Conservation (phyloP, 2,888 invertebrate genomes). For the Volucella zonaria region DNA sequence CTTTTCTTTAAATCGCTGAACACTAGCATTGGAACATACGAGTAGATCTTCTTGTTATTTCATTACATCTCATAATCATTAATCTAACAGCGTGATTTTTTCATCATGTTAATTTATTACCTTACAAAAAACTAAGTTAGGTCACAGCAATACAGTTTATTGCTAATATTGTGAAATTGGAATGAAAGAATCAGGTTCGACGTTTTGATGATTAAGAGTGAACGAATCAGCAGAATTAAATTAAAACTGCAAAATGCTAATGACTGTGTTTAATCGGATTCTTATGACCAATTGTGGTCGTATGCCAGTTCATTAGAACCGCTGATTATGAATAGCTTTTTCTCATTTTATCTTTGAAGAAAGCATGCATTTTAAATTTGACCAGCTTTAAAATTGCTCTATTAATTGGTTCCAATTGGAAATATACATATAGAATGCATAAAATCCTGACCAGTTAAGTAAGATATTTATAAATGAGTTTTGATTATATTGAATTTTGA, state of each 20-base stretch:
- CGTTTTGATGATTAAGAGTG: no score
- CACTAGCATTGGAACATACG: not conserved
- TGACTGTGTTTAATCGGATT: conserved; percentile 7
- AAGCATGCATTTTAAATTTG: no score
- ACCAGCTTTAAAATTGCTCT: not conserved
- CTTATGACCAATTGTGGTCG: conserved; percentile 2
- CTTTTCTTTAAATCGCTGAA: not conserved
- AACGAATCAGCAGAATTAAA: not conserved
- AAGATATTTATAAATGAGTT: no score
- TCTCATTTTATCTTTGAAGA: not conserved
- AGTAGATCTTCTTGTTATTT: conserved; percentile 1
- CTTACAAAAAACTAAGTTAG: not conserved
- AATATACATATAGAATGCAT: not conserved
- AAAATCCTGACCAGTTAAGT: no score
- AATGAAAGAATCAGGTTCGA: no score
- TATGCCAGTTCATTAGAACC: not conserved
- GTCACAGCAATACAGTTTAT: not conserved
- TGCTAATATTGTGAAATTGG: conserved; percentile 18
- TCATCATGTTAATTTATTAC: conserved; percentile 20
- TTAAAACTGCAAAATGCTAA: not conserved
- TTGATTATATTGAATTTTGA: no score
- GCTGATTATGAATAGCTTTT: conserved; percentile 3
- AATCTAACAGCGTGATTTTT: conserved; percentile 24
- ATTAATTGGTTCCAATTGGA: not conserved
- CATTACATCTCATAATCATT: conserved; percentile 5